Base-by-base conservation (phyloP, 2,888 invertebrate species). In the Erebia aethiops region DNA sequence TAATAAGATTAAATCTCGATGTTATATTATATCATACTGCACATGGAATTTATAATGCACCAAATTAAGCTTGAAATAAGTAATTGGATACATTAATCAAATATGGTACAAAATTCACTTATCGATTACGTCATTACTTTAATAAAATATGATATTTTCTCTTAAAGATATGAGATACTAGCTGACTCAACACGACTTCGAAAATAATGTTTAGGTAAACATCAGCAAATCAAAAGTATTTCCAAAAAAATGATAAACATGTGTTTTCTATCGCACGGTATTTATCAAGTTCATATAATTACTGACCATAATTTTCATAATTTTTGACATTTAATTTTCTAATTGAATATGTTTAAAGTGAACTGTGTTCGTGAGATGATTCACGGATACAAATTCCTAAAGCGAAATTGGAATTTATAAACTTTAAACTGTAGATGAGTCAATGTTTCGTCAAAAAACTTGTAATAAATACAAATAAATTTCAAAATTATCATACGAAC, bases 401-500 rank as follows among this genome's bases (percentile, higher is more conserved):
- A 57, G 65, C 61, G 64, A 71, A 70, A 72, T 68, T 66, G 60
- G 68, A 54, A 65, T 66, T 64, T 60, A 46, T 41, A 18, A 70
- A 70, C 70, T 69, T 62, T 64, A 66, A 61, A 58, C 67, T 35
- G 67, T 62, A 57, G 57, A 54, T 61, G 72, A 26, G 41, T 64
- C 67, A 61, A 63, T 67, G 63, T 67, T 54, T 26, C 43, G 56
- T 73, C 73, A 70, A 60, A 52, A 41, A 67, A 51, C 70, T 74
- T 65, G 60, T 57, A 65, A 49, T 62, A 35, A 5, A 61, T 64
- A 64, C 63, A 67, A 69, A 67, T 71, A 70, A 70, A 74, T 71
- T 71, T 67, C 26, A 56, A 67, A 70, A 74, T 72, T 70, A 72
- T 41, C 72, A 68, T 70, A 71, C 67, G 43, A 58, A 70, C 56